These are phyloP conservation scores for Ornithorhynchus anatinus DNA, from an alignment of 2,113 vertebrate species.

Conservation along the genomic window DNA sequence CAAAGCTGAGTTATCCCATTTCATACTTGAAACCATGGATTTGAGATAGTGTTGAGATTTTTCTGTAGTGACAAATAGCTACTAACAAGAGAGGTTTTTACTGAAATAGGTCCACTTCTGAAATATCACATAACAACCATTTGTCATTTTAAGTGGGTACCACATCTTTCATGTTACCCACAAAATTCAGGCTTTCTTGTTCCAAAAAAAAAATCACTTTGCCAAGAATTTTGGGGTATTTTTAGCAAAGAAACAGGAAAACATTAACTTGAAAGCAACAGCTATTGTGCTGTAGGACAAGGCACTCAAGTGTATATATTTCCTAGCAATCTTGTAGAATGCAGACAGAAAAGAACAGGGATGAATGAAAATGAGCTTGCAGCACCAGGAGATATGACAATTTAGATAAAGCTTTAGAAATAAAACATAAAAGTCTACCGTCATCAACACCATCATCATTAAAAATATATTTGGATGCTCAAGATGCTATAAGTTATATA, in stretches of 20 bases:
- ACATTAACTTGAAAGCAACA: not conserved
- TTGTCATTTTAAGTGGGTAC: slow-evolving; percentile 23
- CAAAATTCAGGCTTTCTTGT: slow-evolving; percentile 27
- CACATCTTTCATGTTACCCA: slow-evolving; percentile 12
- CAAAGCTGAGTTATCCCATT: too few species aligned
- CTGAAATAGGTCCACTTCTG: slow-evolving; percentile 30
- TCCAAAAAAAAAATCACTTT: slow-evolving; percentile 18
- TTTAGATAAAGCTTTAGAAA: too few species aligned
- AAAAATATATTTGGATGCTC: too few species aligned
- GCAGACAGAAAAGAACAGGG: slow-evolving; percentile 7
- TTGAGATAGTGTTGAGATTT: too few species aligned
- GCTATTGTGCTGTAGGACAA: slow-evolving; percentile 23
- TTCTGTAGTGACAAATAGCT: too few species aligned
- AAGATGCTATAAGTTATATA: too few species aligned
- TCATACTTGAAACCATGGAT: too few species aligned
- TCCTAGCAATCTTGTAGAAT: slow-evolving; percentile 15
- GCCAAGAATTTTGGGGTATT: slow-evolving; percentile 27
- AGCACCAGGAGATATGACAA: not conserved
- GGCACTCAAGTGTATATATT: slow-evolving; percentile 22
- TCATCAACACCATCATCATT: too few species aligned
- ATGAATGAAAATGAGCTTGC: not conserved
- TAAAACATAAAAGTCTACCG: too few species aligned
- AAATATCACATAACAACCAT: slow-evolving; percentile 24
- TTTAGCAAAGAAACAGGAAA: slow-evolving; percentile 11
- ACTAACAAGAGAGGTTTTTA: slow-evolving; percentile 30